Percentiles rank a stretch among this genome's conserved stretches.
phyloP scores from a whole-genome alignment of 2,113 vertebrate species.

The Dermatemys mawii region DNA sequence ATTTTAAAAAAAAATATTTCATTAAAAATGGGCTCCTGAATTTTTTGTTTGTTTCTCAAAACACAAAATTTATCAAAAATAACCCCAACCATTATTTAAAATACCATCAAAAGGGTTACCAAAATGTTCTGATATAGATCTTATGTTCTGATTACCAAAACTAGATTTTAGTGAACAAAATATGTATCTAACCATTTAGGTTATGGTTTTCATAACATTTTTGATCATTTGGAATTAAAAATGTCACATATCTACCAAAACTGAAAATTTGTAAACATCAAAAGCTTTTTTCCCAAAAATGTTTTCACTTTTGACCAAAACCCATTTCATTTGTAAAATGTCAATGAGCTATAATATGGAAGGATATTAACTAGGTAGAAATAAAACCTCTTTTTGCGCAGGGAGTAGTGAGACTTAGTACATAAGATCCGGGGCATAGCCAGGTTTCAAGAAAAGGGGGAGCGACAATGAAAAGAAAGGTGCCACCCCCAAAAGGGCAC shows the following conservation, averaged over 20 bases:
- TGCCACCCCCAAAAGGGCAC: too few relatives aligned
- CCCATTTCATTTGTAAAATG: background rate
- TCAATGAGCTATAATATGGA: background rate
- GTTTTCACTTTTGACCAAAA: too few relatives aligned
- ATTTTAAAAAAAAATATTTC: background rate
- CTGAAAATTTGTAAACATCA: fast-evolving
- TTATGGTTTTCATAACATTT: background rate
- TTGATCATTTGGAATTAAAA: background rate
- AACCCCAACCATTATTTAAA: background rate
- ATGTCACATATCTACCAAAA: background rate
- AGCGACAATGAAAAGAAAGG: too few relatives aligned
- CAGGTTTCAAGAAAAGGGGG: too few relatives aligned
- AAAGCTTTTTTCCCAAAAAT: too few relatives aligned
- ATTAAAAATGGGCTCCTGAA: background rate
- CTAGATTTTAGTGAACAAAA: background rate
- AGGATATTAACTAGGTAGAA: background rate
- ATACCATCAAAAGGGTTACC: background rate
- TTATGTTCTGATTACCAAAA: background rate
- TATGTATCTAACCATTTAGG: fast-evolving
- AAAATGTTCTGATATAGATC: too few relatives aligned
- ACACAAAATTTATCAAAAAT: background rate
- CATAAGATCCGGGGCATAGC: too few relatives aligned
- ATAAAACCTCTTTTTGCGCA: background rate
- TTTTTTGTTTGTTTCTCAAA: background rate
- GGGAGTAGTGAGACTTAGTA: background rate